Evolutionary conservation across 2,888 invertebrate species (phyloP).

Genomic region (Caradrina clavipalpis): DNA sequence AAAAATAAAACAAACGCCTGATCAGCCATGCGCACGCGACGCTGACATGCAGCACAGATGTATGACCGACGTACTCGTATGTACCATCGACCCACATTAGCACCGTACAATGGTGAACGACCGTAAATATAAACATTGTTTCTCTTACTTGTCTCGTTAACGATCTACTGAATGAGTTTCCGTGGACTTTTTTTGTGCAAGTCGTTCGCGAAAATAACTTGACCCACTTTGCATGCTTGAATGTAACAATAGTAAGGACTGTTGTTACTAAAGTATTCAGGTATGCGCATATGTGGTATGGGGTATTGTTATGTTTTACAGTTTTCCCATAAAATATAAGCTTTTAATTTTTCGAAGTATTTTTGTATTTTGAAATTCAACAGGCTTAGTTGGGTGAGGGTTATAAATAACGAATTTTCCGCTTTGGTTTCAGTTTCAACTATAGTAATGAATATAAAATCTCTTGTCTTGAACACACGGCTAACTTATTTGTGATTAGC

Average conservation of each 20-base stretch:
- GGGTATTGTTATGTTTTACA: slow-evolving; percentile 14
- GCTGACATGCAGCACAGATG: background rate
- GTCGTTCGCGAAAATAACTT: slow-evolving; percentile 52
- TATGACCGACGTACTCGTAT: slow-evolving; percentile 2
- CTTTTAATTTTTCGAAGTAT: background rate
- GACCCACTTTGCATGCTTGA: slow-evolving; percentile 45
- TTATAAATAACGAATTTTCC: too few species aligned
- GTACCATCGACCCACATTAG: slow-evolving; percentile 56
- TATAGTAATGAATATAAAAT: too few species aligned
- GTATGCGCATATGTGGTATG: slow-evolving; percentile 2
- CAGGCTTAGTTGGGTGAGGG: too few species aligned
- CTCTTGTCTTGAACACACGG: too few species aligned
- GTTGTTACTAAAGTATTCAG: slow-evolving; percentile 12
- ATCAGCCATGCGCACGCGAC: background rate
- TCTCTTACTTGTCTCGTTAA: slow-evolving; percentile 53
- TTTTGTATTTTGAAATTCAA: background rate
- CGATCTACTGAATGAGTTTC: slow-evolving; percentile 50
- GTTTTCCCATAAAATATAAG: slow-evolving; percentile 11
- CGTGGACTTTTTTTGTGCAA: slow-evolving; percentile 43
- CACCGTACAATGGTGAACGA: slow-evolving; percentile 59
- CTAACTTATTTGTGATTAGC: too few species aligned
- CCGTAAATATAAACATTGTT: slow-evolving; percentile 63
- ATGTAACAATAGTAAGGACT: slow-evolving; percentile 30
- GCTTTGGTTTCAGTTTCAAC: too few species aligned
- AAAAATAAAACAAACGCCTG: background rate